phyloP scores from a whole-genome alignment of 1,140 invertebrate species.

The Aleiodes sp. region DNA sequence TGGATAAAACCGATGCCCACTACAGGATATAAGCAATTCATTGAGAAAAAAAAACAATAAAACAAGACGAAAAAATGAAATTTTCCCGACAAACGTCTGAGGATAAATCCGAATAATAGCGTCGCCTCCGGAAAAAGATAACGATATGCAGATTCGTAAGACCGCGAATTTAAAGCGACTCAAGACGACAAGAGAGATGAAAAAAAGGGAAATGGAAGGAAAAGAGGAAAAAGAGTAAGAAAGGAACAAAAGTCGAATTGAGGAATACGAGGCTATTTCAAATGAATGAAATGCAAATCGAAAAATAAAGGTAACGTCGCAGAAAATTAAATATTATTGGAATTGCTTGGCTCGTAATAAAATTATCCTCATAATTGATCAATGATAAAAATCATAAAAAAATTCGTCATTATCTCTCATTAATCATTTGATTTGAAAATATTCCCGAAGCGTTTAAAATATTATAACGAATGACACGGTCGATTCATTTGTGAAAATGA shows the following conservation, averaged over 20 bases:
- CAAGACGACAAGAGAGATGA: slow-evolving; percentile 36
- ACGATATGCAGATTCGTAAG: slow-evolving; percentile 57
- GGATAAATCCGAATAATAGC: slow-evolving; percentile 19
- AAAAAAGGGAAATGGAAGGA: slow-evolving; percentile 14
- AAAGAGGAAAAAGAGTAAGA: slow-evolving; percentile 1
- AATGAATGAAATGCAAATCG: slow-evolving; percentile 62
- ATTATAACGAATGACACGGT: too few relatives aligned
- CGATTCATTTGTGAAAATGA: too few relatives aligned
- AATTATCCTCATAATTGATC: slow-evolving; percentile 59
- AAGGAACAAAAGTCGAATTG: slow-evolving; percentile 11
- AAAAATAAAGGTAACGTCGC: slow-evolving; percentile 60
- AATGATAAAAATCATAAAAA: too few relatives aligned
- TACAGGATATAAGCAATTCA: background rate
- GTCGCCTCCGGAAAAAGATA: slow-evolving; percentile 48
- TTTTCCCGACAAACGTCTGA: background rate
- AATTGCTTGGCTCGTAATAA: slow-evolving; percentile 58
- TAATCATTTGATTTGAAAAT: too few relatives aligned
- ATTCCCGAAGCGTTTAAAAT: too few relatives aligned
- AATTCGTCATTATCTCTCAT: too few relatives aligned
- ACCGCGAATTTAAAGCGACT: slow-evolving; percentile 55
- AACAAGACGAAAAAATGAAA: background rate
- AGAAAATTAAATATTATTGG: slow-evolving; percentile 65
- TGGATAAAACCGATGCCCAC: background rate
- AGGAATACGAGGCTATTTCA: slow-evolving; percentile 40
- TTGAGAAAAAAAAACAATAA: background rate